Evolutionary conservation across 2,888 invertebrate genomes (phyloP).

Genomic region (Machimus rusticus): DNA sequence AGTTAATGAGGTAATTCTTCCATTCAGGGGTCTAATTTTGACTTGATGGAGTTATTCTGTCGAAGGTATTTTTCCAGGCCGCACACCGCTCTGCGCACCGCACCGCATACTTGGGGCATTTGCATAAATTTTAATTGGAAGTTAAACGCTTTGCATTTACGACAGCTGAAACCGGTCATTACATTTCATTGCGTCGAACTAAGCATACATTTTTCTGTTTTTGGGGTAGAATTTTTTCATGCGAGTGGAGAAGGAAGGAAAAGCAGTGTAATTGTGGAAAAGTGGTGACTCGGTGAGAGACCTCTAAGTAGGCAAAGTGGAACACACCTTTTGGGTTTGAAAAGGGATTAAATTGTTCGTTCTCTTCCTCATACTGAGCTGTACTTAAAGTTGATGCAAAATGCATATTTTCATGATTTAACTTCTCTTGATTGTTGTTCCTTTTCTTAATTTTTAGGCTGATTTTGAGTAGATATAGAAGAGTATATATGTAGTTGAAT

Average conservation of each 20-base stretch:
- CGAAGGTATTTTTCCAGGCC: background rate
- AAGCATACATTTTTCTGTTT: background rate
- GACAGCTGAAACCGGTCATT: background rate
- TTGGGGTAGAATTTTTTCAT: background rate
- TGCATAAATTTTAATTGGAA: background rate
- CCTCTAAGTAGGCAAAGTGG: background rate
- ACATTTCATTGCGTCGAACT: background rate
- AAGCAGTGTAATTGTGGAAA: background rate
- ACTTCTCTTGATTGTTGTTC: background rate
- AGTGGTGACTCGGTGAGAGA: background rate
- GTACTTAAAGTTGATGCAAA: background rate
- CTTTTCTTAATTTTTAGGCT: no score
- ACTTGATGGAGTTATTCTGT: background rate
- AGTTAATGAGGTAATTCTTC: background rate
- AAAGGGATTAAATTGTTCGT: background rate
- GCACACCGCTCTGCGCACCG: background rate
- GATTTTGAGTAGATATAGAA: no score
- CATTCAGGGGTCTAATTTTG: conserved; percentile 14
- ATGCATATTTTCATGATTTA: background rate
- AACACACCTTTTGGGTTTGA: background rate
- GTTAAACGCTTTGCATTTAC: background rate
- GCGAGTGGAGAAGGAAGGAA: background rate
- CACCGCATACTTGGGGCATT: background rate
- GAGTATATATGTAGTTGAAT: no score
- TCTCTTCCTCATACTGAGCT: background rate